Percentiles rank a stretch among this genome's conserved stretches.
Evolutionary conservation across 2,888 invertebrate species (phyloP).

Genomic region (Drosophila anceps): DNA sequence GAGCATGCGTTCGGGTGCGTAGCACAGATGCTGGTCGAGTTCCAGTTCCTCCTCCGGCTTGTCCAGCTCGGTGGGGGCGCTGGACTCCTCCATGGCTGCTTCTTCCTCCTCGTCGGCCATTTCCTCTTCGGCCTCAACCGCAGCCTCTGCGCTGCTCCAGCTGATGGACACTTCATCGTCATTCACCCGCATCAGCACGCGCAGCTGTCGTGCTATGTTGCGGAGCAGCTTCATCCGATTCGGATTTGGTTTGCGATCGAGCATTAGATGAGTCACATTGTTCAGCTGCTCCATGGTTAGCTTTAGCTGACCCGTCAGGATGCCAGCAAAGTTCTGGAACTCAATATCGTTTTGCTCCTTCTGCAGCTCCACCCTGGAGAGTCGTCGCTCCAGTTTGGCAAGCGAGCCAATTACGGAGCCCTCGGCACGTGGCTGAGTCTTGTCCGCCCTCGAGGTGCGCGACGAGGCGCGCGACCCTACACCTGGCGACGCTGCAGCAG

Average conservation of each 20-base stretch:
- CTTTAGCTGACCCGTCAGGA: constrained; percentile 68
- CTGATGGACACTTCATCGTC: constrained; percentile 60
- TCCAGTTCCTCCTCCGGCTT: constrained; percentile 69
- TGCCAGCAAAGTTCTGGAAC: constrained; percentile 41
- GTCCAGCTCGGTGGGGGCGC: constrained; percentile 48
- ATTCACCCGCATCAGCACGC: constrained; percentile 51
- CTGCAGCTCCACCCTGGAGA: constrained; percentile 62
- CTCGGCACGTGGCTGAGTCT: constrained; percentile 7
- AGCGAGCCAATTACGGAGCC: constrained; percentile 47
- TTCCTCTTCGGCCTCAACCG: constrained; percentile 32
- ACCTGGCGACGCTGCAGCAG: neutral
- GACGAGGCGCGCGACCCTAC: constrained; percentile 40
- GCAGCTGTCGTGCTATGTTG: constrained; percentile 57
- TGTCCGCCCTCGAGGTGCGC: constrained; percentile 42
- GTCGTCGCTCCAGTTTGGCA: constrained; percentile 55
- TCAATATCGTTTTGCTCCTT: constrained; percentile 59
- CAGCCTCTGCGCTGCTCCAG: constrained; percentile 58
- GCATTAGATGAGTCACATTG: constrained; percentile 65
- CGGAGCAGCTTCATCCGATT: constrained; percentile 54
- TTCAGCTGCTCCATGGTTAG: constrained; percentile 76
- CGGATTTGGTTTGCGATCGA: constrained; percentile 65
- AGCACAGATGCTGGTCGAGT: constrained; percentile 70
- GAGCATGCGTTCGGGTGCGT: constrained; percentile 75
- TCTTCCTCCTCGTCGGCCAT: constrained; percentile 49
- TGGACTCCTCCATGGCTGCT: constrained; percentile 15